Percentiles rank a stretch among this genome's conserved stretches.
Conservation (phyloP, 2,888 invertebrate genomes). For the Carcina quercana region DNA sequence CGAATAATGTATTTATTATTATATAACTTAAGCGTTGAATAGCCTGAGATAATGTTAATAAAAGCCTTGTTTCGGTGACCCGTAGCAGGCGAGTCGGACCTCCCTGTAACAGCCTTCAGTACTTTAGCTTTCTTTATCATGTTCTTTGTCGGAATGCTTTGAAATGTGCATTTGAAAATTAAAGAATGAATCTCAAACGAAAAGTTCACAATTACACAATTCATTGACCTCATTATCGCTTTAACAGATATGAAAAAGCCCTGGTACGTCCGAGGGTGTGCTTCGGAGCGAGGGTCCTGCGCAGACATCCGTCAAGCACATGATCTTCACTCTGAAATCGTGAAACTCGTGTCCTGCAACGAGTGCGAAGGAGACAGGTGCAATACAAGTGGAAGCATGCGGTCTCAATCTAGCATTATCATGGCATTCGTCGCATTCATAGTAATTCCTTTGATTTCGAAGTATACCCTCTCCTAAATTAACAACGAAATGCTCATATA, state of each 20-base stretch:
- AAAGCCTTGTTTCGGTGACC: too few relatives aligned
- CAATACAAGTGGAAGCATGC: slow-evolving; percentile 33
- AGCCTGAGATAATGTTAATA: too few relatives aligned
- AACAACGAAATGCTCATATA: too few relatives aligned
- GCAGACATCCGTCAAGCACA: slow-evolving; percentile 38
- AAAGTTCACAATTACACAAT: background rate
- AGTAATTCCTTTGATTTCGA: slow-evolving; percentile 39
- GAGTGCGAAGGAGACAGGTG: slow-evolving; percentile 52
- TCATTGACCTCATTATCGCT: background rate
- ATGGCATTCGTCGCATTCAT: slow-evolving; percentile 36
- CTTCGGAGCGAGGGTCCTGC: slow-evolving; percentile 47
- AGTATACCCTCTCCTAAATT: slow-evolving; percentile 37
- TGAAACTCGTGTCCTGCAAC: slow-evolving; percentile 32
- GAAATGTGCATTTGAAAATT: background rate
- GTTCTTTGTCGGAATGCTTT: background rate
- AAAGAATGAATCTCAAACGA: background rate
- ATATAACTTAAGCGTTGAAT: background rate
- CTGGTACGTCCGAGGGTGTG: slow-evolving; percentile 49
- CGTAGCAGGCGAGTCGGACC: background rate
- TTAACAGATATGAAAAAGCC: slow-evolving; percentile 37
- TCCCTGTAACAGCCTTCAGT: background rate
- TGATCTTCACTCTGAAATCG: slow-evolving; percentile 23
- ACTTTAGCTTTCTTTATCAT: background rate
- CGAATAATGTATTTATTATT: background rate
- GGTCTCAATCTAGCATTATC: slow-evolving; percentile 29